A percentile compares a stretch with the other conserved stretches of the same genome.
These are phyloP conservation scores for Syngnathus floridae DNA, from an alignment of 2,113 vertebrate species.

Conservation along the genomic window DNA sequence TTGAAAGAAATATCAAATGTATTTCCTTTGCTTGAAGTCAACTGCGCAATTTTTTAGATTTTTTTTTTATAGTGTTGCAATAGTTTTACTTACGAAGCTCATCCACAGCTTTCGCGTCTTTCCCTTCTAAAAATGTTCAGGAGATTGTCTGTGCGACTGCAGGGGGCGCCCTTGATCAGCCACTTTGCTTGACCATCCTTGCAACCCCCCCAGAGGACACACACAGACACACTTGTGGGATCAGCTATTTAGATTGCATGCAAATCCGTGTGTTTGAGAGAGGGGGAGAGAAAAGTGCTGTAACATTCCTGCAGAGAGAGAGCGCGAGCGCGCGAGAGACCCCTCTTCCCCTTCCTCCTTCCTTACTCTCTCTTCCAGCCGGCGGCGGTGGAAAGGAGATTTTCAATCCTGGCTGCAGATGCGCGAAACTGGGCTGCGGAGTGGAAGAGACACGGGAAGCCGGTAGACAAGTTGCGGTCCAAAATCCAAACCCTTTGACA, in stretches of 20 bases:
- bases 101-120: background rate
- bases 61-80: background rate
- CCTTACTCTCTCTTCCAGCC: conserved; percentile 56
- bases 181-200: conserved; percentile 34
- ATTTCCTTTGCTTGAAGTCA: background rate
- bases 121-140: conserved; percentile 5
- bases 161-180: conserved; percentile 73
- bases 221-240: conserved; percentile 59
- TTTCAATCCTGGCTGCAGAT: conserved; percentile 51
- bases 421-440: conserved; percentile 44
- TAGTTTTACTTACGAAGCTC: background rate
- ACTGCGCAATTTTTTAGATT: background rate
- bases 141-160: conserved; percentile 73
- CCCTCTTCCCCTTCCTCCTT: conserved; percentile 52
- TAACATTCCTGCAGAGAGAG: conserved; percentile 52
- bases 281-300: conserved; percentile 21
- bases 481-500: background rate
- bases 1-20: background rate
- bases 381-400: conserved; percentile 64
- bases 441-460: conserved; percentile 23
- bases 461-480: conserved; percentile 42
- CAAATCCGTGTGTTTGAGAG: conserved; percentile 62
- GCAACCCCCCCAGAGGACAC: conserved; percentile 11
- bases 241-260: conserved; percentile 85
- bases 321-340: conserved; percentile 47